Evolutionary conservation across 1,140 invertebrate species (phyloP).

Genomic region (Pogonognathellus flavescens): DNA sequence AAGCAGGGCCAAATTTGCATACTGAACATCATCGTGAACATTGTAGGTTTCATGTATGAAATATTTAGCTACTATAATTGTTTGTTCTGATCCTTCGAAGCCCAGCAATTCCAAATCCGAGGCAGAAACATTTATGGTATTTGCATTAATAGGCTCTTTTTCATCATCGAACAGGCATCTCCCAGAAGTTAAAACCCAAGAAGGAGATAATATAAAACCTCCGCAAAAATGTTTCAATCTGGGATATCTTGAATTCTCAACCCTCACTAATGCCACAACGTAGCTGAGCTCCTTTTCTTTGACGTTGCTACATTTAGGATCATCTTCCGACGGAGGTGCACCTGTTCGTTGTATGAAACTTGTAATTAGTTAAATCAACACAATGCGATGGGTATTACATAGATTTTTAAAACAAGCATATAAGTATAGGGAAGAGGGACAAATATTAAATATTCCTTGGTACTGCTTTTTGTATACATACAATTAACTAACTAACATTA

Average conservation of each 20-base stretch:
- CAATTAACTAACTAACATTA: too few species aligned
- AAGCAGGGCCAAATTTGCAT: not conserved
- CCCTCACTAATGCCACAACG: not conserved
- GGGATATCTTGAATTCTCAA: not conserved
- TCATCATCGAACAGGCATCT: not conserved
- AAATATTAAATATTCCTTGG: too few species aligned
- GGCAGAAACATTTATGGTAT: not conserved
- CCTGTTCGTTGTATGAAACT: too few species aligned
- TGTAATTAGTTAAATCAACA: too few species aligned
- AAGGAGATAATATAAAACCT: not conserved
- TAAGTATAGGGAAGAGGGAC: too few species aligned
- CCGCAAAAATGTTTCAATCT: not conserved
- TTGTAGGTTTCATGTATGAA: not conserved
- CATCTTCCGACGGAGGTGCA: not conserved
- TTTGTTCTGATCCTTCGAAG: not conserved
- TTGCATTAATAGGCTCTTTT: not conserved
- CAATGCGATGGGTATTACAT: too few species aligned
- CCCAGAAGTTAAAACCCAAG: not conserved
- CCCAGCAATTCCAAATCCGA: not conserved
- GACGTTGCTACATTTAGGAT: not conserved
- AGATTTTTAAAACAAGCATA: too few species aligned
- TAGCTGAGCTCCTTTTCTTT: not conserved
- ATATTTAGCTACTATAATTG: not conserved
- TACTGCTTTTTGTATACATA: too few species aligned
- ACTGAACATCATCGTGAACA: not conserved